Base-by-base conservation (phyloP, 30 jellyfish, hydroid and myxozoan species). In the Cassiopea xamachana region DNA sequence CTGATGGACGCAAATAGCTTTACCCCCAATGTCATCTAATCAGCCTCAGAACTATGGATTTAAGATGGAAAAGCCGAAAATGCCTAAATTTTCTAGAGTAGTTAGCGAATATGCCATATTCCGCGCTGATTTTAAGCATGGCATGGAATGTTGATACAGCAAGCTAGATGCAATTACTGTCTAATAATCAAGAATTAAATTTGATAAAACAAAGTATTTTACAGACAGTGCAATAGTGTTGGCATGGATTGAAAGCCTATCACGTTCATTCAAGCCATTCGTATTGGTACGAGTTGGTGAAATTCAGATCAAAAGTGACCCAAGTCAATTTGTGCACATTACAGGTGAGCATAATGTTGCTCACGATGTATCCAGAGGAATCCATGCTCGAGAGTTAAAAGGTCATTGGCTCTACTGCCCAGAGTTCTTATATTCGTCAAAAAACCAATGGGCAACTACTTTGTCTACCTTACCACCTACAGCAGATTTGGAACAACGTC, bases 381-480 rank as follows among this genome's bases (percentile, higher is more conserved):
- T 81, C 13, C 85, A 49, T 44, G 97, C 59, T 68, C 69, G 60
- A 39, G 90, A 81, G 44, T 75, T 90, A 58, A 48, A 73, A 19
- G 93, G 85, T 49, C 76, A 84, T 69, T 90, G 97, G 97, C 51
- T 61, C 48, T 84, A 90, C 18, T 89, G 97, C 48, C 97, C 89
- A 59, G 89, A 81, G 59, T 81, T 90, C 89, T 92, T 90, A 46
- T 60, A 68, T 73, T 80, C 46, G 46, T 70, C 78, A 83, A 89
- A 76, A 71, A 89, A 83, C 59, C 75, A 16, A 43, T 82, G 89
- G 97, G 84, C 85, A 81, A 72, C 71, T 62, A 90, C 61, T 43
- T 8, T 19, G 19, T 69, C 44, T 9, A 82, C 84, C 62, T 46
- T 79, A 45, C 79, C 84, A 90, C 77, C 75, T 19, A 48, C 83